Conservation (phyloP, 2,797 vertebrate species). For the Ambastaia sidthimunki region DNA sequence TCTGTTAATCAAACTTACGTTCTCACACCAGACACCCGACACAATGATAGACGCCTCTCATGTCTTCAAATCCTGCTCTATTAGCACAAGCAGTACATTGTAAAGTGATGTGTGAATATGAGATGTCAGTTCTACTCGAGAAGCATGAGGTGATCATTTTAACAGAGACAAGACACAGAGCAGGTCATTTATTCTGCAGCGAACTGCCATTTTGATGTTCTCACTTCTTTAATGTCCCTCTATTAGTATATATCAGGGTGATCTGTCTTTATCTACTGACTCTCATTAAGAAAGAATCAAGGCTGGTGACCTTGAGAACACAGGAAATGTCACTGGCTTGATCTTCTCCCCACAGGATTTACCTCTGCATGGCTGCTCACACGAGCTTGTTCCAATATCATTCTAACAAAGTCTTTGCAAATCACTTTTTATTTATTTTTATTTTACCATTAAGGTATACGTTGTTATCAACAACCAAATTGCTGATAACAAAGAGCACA, state of each 20-base stretch:
- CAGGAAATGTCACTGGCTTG: slow-evolving; percentile 57
- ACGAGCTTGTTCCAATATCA: slow-evolving; percentile 60
- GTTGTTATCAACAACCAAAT: not conserved
- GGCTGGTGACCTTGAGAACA: slow-evolving; percentile 60
- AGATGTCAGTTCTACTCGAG: slow-evolving; percentile 46
- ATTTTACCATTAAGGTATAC: not conserved
- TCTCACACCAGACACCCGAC: slow-evolving; percentile 19
- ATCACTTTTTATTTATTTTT: slow-evolving; percentile 17
- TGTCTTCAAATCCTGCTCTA: slow-evolving; percentile 33
- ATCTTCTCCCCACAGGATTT: slow-evolving; percentile 56
- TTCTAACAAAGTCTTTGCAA: slow-evolving; percentile 54
- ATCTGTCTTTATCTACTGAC: slow-evolving; percentile 63
- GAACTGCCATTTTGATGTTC: slow-evolving; percentile 55
- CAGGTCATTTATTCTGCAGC: slow-evolving; percentile 50
- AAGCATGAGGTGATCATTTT: slow-evolving; percentile 47
- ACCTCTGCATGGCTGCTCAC: slow-evolving; percentile 59
- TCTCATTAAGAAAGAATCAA: slow-evolving; percentile 51
- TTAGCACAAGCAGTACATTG: slow-evolving; percentile 47
- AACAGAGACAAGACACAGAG: slow-evolving; percentile 22
- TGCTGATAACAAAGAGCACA: not conserved
- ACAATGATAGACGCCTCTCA: slow-evolving; percentile 46
- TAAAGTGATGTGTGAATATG: slow-evolving; percentile 51
- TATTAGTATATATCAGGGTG: slow-evolving; percentile 59
- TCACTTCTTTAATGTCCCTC: slow-evolving; percentile 61
- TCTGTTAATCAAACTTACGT: slow-evolving; percentile 18